These are phyloP conservation scores for Drosophila mayri DNA, from an alignment of 1,140 invertebrate species.

Conservation along the genomic window DNA sequence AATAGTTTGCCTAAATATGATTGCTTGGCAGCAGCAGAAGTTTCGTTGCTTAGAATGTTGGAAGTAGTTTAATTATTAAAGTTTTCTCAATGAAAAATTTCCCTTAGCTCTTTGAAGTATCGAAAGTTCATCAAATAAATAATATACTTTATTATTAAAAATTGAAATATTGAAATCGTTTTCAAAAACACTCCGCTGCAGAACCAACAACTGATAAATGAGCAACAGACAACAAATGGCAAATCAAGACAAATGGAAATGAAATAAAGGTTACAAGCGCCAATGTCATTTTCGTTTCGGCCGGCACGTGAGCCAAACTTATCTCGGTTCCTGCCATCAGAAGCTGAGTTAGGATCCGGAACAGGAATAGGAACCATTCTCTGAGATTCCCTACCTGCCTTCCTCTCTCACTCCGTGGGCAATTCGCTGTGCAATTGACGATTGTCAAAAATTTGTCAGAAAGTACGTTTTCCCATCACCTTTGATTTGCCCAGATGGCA, in stretches of 20 bases:
- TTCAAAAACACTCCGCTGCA: neutral
- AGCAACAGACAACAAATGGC: constrained; percentile 39
- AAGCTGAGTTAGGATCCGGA: constrained; percentile 41
- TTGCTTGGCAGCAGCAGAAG: constrained; percentile 7
- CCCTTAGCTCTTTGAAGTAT: neutral
- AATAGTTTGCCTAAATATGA: constrained; percentile 13
- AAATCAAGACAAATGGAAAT: constrained; percentile 58
- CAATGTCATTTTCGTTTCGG: constrained; percentile 64
- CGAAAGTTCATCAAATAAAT: neutral
- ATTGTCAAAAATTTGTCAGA: constrained; percentile 81
- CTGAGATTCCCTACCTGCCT: neutral
- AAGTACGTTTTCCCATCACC: constrained; percentile 50
- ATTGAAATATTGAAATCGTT: constrained; percentile 8
- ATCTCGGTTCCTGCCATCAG: constrained; percentile 60
- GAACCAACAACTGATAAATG: constrained; percentile 38
- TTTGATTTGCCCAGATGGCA: constrained; percentile 45
- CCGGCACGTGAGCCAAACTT: constrained; percentile 70
- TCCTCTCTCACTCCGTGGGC: neutral
- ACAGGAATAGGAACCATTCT: constrained; percentile 32
- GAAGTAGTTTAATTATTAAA: neutral
- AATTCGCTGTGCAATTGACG: constrained; percentile 69
- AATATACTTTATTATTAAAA: constrained; percentile 4
- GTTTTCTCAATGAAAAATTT: neutral
- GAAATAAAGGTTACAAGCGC: constrained; percentile 67
- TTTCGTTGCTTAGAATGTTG: neutral